These are phyloP conservation scores for Eudemis profundana DNA, from an alignment of 2,888 invertebrate genomes.

Conservation along the genomic window DNA sequence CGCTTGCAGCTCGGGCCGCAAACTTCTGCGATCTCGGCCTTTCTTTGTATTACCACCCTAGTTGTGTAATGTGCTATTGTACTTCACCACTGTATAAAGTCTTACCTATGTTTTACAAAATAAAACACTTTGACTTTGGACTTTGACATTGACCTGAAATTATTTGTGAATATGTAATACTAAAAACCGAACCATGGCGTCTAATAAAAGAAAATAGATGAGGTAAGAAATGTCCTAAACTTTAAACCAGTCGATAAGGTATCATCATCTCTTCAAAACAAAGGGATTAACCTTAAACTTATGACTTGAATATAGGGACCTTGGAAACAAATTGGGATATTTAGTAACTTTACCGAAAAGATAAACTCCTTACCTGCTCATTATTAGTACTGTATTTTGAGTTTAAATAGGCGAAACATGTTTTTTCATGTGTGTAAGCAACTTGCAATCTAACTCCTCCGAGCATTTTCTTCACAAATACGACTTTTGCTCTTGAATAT, in stretches of 20 bases:
- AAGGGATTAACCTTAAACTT: slow-evolving; percentile 52
- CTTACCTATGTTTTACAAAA: neutral
- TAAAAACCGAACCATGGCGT: too few species aligned
- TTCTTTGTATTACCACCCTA: too few species aligned
- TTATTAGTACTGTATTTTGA: slow-evolving; percentile 76
- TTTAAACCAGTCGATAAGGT: too few species aligned
- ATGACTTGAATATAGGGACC: too few species aligned
- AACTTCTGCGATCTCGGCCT: too few species aligned
- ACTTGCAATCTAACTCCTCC: slow-evolving; percentile 75
- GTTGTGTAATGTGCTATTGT: too few species aligned
- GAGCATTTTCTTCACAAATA: slow-evolving; percentile 67
- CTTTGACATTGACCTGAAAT: slow-evolving; percentile 24
- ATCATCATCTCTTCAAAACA: slow-evolving; percentile 26
- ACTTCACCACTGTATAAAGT: too few species aligned
- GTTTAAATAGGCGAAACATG: slow-evolving; percentile 79
- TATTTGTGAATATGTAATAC: neutral
- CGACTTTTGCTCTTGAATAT: neutral
- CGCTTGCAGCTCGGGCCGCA: too few species aligned
- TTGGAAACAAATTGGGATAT: slow-evolving; percentile 17
- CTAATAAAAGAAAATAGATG: too few species aligned
- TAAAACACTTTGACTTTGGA: slow-evolving; percentile 26
- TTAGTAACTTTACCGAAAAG: neutral
- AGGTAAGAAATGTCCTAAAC: too few species aligned
- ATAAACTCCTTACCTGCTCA: slow-evolving; percentile 66
- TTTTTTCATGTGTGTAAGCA: slow-evolving; percentile 70